Evolutionary conservation across 2,888 invertebrate genomes (phyloP), one percentile per base, ranked within the genome.

Genomic region (Drosophila kanekoi): DNA sequence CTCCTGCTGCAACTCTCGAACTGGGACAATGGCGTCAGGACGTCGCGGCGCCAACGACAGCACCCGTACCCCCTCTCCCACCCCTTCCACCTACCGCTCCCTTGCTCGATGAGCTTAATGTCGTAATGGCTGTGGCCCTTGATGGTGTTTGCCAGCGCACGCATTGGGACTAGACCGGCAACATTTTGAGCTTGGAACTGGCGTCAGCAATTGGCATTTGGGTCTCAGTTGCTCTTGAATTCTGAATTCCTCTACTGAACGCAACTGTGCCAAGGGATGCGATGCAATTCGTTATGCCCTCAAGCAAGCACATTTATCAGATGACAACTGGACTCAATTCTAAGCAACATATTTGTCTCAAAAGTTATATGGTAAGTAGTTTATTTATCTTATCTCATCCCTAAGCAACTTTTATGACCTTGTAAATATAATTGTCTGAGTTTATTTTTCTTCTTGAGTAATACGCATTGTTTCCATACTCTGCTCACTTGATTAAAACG

Each of bases 31-130:
- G 78, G 83, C 83, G 83, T 53, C 83, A 65, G 84, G 87, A 79
- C 75, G 83, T 77, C 84, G 89, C 67, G 83, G 87, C 83, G 89
- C 84, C 87, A 33, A 47, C 23, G 62, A 44, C 71, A 72, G 60
- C 54, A 63, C 56, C 66, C 47, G 57, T 58, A 13, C 32, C 38
- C 3, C 23, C 18, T 1, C 10, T 40, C 47, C 5, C 38, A 28
- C 33, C 18, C 14, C 11, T 47, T 20, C 1, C 6, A 6, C 32
- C 51, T 14, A 23, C 32, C 37, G 41, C 40, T 44, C 18, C 18
- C 20, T 45, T 13, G 10, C 44, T 13, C 16, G 44, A 70, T 62
- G 63, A 62, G 48, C 68, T 60, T 51, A 73, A 62, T 66, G 69
- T 47, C 57, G 49, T 63, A 77, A 82, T 73, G 73, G 79, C 79